Evolutionary conservation across 2,797 vertebrate genomes (phyloP).

Genomic region (Coccyzus lansbergi): DNA sequence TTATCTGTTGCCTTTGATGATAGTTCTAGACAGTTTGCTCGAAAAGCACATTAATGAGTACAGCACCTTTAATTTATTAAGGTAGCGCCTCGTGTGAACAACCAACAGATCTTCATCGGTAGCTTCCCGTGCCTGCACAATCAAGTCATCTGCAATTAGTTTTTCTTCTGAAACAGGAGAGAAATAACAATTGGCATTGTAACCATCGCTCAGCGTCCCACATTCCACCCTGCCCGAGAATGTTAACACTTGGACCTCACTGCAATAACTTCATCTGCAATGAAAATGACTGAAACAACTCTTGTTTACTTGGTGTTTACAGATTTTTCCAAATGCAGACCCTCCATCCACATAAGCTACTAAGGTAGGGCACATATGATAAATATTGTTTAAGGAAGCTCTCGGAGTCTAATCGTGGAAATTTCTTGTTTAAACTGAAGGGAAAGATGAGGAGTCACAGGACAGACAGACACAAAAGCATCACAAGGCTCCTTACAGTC

Average conservation of each 20-base stretch:
- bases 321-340: background rate
- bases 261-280: background rate
- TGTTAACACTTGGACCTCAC: background rate
- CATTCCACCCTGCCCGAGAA: background rate
- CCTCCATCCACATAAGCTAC: background rate
- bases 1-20: background rate
- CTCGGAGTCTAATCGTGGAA: background rate
- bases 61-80: constrained; percentile 91
- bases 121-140: constrained; percentile 90
- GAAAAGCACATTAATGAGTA: background rate
- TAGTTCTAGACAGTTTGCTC: background rate
- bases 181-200: constrained; percentile 25
- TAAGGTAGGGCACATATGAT: background rate
- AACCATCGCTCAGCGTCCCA: background rate
- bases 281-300: background rate
- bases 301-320: background rate
- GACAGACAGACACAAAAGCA: background rate
- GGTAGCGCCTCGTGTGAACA: constrained; percentile 90
- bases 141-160: constrained; percentile 85
- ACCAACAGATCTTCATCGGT: constrained; percentile 92
- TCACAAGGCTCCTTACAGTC: background rate
- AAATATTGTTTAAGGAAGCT: background rate
- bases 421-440: background rate
- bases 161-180: constrained; percentile 86
- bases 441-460: background rate